These are phyloP conservation scores for Taenaris catops DNA, from an alignment of 2,888 invertebrate species.

Conservation along the genomic window DNA sequence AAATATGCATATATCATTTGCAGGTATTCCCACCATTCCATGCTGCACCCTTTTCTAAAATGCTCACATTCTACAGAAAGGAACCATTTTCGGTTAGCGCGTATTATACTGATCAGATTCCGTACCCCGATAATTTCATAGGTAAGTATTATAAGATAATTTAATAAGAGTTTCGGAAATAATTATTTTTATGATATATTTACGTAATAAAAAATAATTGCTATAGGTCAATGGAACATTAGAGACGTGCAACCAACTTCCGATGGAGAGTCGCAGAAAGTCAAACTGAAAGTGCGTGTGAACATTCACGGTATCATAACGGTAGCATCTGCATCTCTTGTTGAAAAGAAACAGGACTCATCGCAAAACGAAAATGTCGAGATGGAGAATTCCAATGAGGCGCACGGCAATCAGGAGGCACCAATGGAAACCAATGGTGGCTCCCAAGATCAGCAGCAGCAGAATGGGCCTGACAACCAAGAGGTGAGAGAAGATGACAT, in stretches of 20 bases:
- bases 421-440: constrained; percentile 75
- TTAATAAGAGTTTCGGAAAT: too few relatives aligned
- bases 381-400: constrained; percentile 65
- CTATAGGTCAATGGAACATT: constrained; percentile 85
- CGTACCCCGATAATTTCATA: constrained; percentile 88
- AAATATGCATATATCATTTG: too few relatives aligned
- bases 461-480: constrained; percentile 65
- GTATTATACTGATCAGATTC: constrained; percentile 87
- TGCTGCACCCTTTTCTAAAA: constrained; percentile 94
- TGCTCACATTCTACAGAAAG: constrained; percentile 94
- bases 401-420: constrained; percentile 55
- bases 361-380: constrained; percentile 60
- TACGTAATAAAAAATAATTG: too few relatives aligned
- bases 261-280: constrained; percentile 95
- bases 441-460: constrained; percentile 56
- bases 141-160: too few relatives aligned
- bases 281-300: constrained; percentile 97
- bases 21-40: constrained; percentile 92
- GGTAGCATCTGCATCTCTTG: constrained; percentile 91
- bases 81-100: constrained; percentile 94
- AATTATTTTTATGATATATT: too few relatives aligned
- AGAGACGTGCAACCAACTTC: constrained; percentile 91
- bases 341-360: constrained; percentile 82
- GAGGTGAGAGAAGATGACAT: constrained; percentile 73
- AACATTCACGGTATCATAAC: constrained; percentile 96